Evolutionary conservation across 2,888 invertebrate species (phyloP).

Genomic region (Bibio marci): DNA sequence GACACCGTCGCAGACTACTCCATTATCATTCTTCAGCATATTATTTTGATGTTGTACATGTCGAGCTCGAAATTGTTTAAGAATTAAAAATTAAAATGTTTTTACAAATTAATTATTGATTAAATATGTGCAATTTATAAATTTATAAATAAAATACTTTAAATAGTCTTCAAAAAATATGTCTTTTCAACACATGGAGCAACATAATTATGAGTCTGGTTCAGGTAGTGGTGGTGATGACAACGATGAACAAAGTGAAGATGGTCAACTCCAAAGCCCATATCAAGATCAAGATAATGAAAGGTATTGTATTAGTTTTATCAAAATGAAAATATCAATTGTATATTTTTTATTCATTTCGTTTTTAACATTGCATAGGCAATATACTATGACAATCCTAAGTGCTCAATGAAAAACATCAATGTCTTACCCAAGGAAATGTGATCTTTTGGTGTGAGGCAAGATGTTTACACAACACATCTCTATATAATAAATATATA

Average conservation of each 20-base stretch:
- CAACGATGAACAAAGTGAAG: slow-evolving; percentile 60
- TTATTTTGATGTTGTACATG: too few species aligned
- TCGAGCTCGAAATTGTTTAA: too few species aligned
- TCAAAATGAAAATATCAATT: slow-evolving; percentile 11
- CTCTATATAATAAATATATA: neutral
- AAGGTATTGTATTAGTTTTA: slow-evolving; percentile 25
- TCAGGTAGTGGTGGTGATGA: slow-evolving; percentile 12
- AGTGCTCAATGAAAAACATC: slow-evolving; percentile 7
- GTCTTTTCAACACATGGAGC: too few species aligned
- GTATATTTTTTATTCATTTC: slow-evolving; percentile 12
- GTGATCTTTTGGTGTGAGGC: slow-evolving; percentile 5
- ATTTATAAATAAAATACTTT: too few species aligned
- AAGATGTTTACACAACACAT: slow-evolving; percentile 4
- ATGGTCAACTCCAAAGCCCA: slow-evolving; percentile 70
- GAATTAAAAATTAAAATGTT: too few species aligned
- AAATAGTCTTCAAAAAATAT: too few species aligned
- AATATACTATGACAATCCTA: slow-evolving; percentile 6
- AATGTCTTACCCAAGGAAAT: slow-evolving; percentile 6
- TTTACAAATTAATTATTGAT: too few species aligned
- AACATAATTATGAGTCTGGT: neutral
- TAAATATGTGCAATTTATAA: too few species aligned
- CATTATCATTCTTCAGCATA: too few species aligned
- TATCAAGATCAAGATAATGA: slow-evolving; percentile 32
- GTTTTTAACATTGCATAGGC: slow-evolving; percentile 8
- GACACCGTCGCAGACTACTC: too few species aligned